phyloP scores from a whole-genome alignment of 64 coral and sea anemone genomes.

The Stylophora pistillata region DNA sequence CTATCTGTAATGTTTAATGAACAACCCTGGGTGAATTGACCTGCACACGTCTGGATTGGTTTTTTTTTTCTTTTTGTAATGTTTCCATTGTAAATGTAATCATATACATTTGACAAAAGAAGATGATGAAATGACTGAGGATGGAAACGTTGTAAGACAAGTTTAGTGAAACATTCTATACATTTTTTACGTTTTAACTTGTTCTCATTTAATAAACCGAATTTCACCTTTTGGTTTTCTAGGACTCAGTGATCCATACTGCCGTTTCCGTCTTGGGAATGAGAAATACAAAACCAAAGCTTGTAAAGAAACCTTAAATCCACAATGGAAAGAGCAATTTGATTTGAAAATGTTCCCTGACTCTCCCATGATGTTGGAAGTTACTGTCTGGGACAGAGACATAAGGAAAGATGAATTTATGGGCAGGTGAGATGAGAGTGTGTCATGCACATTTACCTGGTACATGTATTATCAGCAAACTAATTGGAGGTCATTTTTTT shows the following conservation, averaged over 20 bases:
- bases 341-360: conserved; percentile 94
- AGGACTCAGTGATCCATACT: conserved; percentile 98
- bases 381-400: conserved; percentile 94
- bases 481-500: neutral
- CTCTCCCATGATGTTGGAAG: conserved; percentile 86
- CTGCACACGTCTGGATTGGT: no score
- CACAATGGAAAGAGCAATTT: conserved; percentile 96
- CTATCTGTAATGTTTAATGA: no score
- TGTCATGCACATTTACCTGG: neutral
- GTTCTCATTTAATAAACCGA: no score
- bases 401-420: conserved; percentile 99
- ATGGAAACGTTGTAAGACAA: no score
- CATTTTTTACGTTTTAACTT: no score
- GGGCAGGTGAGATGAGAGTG: conserved; percentile 74
- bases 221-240: conserved; percentile 1
- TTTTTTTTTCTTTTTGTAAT: no score
- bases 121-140: no score
- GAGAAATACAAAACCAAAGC: conserved; percentile 98
- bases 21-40: no score
- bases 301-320: conserved; percentile 96
- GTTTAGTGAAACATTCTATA: no score
- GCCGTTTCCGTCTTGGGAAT: conserved; percentile 94
- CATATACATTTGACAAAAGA: no score
- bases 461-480: neutral
- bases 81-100: no score